These are phyloP conservation scores for Torymus aiolomorphi DNA, from an alignment of 2,888 invertebrate species.

Conservation along the genomic window DNA sequence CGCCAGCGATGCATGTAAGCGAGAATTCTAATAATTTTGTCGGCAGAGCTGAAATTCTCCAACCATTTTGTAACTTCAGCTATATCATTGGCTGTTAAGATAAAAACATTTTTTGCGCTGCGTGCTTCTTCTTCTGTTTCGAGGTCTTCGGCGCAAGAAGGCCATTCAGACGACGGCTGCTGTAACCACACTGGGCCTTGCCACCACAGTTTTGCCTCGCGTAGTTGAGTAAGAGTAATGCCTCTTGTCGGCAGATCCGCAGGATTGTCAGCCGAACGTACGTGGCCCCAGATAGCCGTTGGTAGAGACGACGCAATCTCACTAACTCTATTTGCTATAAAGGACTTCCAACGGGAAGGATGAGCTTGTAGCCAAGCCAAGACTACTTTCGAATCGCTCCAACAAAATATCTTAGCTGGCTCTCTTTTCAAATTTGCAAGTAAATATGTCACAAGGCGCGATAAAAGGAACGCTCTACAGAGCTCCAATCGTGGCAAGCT, in stretches of 20 bases:
- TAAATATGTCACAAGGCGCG: neutral
- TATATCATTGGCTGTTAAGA: too few relatives aligned
- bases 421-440: neutral
- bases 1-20: neutral
- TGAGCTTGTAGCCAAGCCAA: neutral
- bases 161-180: neutral
- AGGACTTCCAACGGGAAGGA: neutral
- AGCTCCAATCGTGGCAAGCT: too few relatives aligned
- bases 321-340: neutral
- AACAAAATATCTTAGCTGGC: neutral
- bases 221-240: neutral
- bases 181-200: neutral
- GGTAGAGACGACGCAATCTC: neutral
- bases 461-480: too few relatives aligned
- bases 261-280: neutral
- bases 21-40: too few relatives aligned
- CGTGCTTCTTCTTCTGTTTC: too few relatives aligned
- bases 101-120: neutral
- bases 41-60: neutral
- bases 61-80: neutral
- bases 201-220: too few relatives aligned
- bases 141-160: neutral
- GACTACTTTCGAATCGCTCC: conserved; percentile 10
- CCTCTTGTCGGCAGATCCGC: neutral
- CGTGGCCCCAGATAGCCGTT: neutral